Evolutionary conservation across 2,113 vertebrate genomes (phyloP).

Genomic region (Connochaetes taurinus): DNA sequence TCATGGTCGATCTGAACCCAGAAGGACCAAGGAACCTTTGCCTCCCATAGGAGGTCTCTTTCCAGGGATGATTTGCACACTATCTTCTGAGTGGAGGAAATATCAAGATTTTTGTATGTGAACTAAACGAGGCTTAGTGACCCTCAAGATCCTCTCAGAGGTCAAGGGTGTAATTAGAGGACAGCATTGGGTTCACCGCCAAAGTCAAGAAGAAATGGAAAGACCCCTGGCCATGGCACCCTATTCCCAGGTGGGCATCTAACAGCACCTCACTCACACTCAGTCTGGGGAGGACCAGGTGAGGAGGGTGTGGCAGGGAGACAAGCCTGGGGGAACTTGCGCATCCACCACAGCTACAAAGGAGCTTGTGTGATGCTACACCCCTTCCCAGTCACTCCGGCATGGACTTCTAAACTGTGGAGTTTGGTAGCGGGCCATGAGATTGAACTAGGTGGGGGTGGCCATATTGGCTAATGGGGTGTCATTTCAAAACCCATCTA

Average conservation of each 20-base stretch:
- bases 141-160: not conserved
- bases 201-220: not conserved
- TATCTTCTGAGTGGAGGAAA: not conserved
- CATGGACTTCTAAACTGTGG: not conserved
- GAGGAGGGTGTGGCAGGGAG: not conserved
- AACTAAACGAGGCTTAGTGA: not conserved
- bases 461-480: not conserved
- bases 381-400: not conserved
- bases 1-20: not conserved
- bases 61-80: not conserved
- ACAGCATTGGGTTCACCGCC: not conserved
- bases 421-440: not conserved
- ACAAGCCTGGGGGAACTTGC: not conserved
- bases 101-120: not conserved
- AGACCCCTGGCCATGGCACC: not conserved
- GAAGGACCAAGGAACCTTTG: not conserved
- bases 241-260: not conserved
- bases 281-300: not conserved
- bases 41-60: not conserved
- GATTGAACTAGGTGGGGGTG: not conserved
- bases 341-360: not conserved
- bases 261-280: not conserved
- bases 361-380: not conserved
- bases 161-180: not conserved
- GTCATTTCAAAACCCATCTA: not conserved